Evolutionary conservation across 2,888 invertebrate species (phyloP).

Genomic region (Lamellibrachia satsuma): DNA sequence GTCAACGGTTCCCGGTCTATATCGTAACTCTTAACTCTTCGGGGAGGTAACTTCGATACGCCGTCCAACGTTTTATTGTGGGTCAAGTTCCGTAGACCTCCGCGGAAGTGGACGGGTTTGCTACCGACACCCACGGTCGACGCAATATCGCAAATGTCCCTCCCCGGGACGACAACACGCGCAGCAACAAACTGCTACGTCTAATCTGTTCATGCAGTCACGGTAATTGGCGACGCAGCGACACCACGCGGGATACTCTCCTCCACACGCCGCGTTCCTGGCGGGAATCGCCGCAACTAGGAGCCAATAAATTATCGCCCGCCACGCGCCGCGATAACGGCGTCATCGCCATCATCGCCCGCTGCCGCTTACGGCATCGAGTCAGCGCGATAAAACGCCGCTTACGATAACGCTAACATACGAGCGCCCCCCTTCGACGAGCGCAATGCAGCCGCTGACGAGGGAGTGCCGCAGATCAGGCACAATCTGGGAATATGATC

Average conservation of each 20-base stretch:
- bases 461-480: neutral
- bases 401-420: neutral
- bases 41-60: neutral
- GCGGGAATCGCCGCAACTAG: constrained; percentile 6
- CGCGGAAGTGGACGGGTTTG: neutral
- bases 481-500: neutral
- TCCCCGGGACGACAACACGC: neutral
- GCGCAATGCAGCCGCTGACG: neutral
- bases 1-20: too few relatives aligned
- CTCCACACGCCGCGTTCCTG: neutral
- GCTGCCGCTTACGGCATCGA: neutral
- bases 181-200: neutral
- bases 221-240: constrained; percentile 12
- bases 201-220: neutral
- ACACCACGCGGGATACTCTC: neutral
- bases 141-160: neutral
- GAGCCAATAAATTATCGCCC: neutral
- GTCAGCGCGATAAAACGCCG: neutral
- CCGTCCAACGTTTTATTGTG: neutral
- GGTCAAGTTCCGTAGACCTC: neutral
- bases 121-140: neutral
- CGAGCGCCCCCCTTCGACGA: neutral
- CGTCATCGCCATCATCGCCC: neutral
- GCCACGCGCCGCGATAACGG: neutral
- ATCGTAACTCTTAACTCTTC: neutral